A percentile compares a stretch with the other conserved stretches of the same genome.
phyloP scores from a whole-genome alignment of 2,797 vertebrate genomes.

The Coccyzus lansbergi region DNA sequence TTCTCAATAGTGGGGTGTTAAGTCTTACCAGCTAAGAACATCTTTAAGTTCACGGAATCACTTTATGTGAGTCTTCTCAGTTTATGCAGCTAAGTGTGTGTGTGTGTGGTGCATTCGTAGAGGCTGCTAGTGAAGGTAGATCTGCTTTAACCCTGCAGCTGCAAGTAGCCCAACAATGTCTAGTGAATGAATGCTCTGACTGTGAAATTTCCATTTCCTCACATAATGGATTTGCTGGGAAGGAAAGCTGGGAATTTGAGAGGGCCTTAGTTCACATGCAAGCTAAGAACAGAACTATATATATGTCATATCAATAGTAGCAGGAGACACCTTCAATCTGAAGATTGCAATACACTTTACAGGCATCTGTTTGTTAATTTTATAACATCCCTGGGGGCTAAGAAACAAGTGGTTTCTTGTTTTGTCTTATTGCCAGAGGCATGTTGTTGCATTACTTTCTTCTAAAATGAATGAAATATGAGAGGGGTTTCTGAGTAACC shows the following conservation, averaged over 20 bases:
- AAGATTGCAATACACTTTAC: not conserved
- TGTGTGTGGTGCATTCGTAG: not conserved
- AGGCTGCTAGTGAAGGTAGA: not conserved
- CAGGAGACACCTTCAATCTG: not conserved
- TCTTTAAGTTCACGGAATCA: not conserved
- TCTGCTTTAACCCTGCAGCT: not conserved
- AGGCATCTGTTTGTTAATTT: not conserved
- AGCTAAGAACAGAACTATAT: not conserved
- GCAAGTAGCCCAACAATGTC: not conserved
- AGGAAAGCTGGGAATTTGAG: slow-evolving; percentile 16
- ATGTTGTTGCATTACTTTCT: not conserved
- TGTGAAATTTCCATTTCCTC: slow-evolving; percentile 48
- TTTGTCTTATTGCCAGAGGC: not conserved
- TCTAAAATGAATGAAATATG: not conserved
- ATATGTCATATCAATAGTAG: not conserved
- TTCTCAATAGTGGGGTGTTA: not conserved
- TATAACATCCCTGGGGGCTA: not conserved
- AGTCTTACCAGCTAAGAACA: not conserved
- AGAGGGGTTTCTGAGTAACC: not conserved
- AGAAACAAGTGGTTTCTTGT: not conserved
- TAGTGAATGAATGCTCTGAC: not conserved
- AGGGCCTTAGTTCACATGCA: not conserved
- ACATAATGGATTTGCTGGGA: not conserved
- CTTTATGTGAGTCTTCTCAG: not conserved
- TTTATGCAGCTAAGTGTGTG: not conserved